phyloP scores from a whole-genome alignment of 2,113 vertebrate species.

The Planiliza haematocheilus region DNA sequence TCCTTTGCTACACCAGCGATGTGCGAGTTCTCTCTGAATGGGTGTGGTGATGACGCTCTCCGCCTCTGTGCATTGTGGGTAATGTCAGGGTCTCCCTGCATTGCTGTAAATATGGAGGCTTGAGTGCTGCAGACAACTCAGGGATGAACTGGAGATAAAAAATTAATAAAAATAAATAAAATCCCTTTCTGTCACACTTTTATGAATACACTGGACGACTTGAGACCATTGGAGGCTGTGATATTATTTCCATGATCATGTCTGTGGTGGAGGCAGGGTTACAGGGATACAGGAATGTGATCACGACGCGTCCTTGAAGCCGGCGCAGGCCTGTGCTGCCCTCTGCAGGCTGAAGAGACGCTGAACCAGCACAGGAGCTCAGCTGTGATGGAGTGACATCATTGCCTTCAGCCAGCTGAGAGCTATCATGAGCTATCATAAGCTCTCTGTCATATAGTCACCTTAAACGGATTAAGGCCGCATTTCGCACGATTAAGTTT shows the following conservation, averaged over 20 bases:
- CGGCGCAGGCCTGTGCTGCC: conserved; percentile 63
- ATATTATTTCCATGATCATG: conserved; percentile 15
- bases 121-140: conserved; percentile 29
- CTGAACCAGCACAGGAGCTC: conserved; percentile 30
- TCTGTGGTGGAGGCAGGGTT: conserved; percentile 46
- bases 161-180: neutral
- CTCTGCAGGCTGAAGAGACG: conserved; percentile 67
- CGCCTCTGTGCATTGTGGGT: conserved; percentile 81
- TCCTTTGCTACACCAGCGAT: conserved; percentile 61
- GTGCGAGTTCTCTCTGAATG: conserved; percentile 67
- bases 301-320: conserved; percentile 58
- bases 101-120: conserved; percentile 76
- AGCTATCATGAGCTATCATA: conserved; percentile 1
- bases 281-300: conserved; percentile 43
- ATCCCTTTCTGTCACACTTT: conserved; percentile 15
- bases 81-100: conserved; percentile 74
- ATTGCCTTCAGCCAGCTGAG: conserved; percentile 25
- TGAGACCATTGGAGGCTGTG: conserved; percentile 20
- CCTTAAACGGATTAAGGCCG: conserved; percentile 14
- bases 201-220: conserved; percentile 18
- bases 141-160: no score
- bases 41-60: conserved; percentile 80
- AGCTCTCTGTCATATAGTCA: conserved; percentile 23
- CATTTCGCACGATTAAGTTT: conserved; percentile 1
- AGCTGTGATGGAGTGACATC: conserved; percentile 47